Conservation (phyloP, 2,797 vertebrate species). For the Rhincodon typus region DNA sequence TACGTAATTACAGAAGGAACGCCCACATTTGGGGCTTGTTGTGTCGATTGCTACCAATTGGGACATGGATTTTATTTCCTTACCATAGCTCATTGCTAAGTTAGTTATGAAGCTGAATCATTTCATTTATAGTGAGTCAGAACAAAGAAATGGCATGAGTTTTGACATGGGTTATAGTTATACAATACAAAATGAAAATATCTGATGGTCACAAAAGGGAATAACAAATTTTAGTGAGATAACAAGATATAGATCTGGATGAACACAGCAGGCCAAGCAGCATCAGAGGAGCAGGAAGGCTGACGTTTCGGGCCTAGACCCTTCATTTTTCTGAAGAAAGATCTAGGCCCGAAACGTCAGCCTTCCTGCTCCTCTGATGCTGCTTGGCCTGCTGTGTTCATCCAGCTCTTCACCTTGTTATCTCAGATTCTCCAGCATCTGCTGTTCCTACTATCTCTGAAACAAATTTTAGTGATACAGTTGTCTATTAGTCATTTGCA, state of each 20-base stretch:
- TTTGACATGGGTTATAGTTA: not conserved
- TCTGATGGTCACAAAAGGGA: not conserved
- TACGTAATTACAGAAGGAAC: not conserved
- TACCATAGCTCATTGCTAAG: not conserved
- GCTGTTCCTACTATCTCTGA: no score
- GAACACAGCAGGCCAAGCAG: no score
- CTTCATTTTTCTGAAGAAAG: no score
- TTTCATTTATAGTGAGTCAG: not conserved
- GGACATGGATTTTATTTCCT: not conserved
- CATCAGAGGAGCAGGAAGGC: no score
- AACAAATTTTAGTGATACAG: not conserved
- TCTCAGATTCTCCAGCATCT: no score
- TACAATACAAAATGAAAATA: not conserved
- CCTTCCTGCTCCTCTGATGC: no score
- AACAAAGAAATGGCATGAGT: not conserved
- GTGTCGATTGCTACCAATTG: not conserved
- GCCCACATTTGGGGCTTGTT: not conserved
- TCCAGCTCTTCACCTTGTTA: no score
- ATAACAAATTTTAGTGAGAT: not conserved
- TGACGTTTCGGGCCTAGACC: no score
- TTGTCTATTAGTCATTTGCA: not conserved
- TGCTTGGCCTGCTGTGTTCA: no score
- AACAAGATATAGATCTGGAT: no score
- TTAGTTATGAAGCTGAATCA: not conserved
- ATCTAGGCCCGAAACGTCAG: no score